Percentiles rank a stretch among this genome's conserved stretches.
phyloP scores from a whole-genome alignment of 1,140 invertebrate genomes.

The Yoshiicerus persimilis region DNA sequence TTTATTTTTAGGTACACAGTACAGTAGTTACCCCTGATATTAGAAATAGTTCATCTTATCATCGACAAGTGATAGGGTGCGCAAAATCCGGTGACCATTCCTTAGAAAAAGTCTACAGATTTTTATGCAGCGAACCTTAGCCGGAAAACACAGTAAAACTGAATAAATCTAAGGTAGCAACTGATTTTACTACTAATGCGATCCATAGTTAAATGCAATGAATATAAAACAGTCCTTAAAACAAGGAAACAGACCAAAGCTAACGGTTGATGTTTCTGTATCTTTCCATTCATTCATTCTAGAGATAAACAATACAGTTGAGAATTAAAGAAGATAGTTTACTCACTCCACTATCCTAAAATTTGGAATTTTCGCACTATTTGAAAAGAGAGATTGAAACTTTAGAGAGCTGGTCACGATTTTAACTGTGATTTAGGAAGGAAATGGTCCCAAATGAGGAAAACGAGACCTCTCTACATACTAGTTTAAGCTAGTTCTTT shows the following conservation, averaged over 20 bases:
- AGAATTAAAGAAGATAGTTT: not conserved
- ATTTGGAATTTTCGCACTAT: not conserved
- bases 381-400: not conserved
- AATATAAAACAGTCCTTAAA: not conserved
- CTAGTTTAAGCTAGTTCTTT: not conserved
- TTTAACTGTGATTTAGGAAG: constrained; percentile 5
- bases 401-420: not conserved
- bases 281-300: not conserved
- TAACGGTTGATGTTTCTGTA: not conserved
- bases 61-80: no score
- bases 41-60: no score
- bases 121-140: no score
- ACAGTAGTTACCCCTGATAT: no score
- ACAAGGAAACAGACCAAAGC: not conserved
- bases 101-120: no score
- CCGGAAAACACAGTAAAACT: not conserved
- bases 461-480: not conserved
- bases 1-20: no score
- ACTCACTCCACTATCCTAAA: not conserved
- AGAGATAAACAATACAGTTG: not conserved
- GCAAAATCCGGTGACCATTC: no score
- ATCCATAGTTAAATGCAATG: not conserved
- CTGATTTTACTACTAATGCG: not conserved
- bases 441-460: not conserved
- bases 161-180: not conserved